Evolutionary conservation across 2,888 invertebrate species (phyloP).

Genomic region (Hypolimnas misippus): DNA sequence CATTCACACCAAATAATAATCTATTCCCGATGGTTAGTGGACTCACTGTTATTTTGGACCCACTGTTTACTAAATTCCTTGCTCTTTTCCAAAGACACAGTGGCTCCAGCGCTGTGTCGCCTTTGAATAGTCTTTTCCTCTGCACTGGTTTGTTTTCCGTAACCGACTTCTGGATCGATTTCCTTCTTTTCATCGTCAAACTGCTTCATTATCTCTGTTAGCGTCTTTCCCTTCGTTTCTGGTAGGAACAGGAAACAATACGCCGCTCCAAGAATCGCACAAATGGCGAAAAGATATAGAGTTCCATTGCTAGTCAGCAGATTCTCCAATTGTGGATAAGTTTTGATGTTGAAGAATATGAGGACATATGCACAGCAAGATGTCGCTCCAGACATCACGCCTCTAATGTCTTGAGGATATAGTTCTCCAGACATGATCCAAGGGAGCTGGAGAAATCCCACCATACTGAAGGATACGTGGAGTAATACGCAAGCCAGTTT

Average conservation of each 20-base stretch:
- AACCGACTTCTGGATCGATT: conserved; percentile 65
- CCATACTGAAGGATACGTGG: conserved; percentile 89
- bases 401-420: conserved; percentile 87
- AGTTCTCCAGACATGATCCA: conserved; percentile 91
- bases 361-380: conserved; percentile 88
- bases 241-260: conserved; percentile 86
- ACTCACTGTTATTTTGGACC: conserved; percentile 51
- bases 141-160: conserved; percentile 52
- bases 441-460: conserved; percentile 89
- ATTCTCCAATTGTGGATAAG: conserved; percentile 86
- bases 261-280: conserved; percentile 84
- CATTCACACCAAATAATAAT: neutral
- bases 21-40: neutral
- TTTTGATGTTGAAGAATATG: conserved; percentile 88
- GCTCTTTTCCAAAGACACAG: conserved; percentile 70
- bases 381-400: conserved; percentile 88
- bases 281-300: conserved; percentile 85
- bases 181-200: conserved; percentile 80
- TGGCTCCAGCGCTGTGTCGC: conserved; percentile 72
- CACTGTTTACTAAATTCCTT: conserved; percentile 54
- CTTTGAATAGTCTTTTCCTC: conserved; percentile 67
- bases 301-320: conserved; percentile 85
- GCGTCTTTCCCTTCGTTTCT: conserved; percentile 87
- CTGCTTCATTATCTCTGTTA: conserved; percentile 87
- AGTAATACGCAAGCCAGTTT: conserved; percentile 85